Conservation (phyloP, 2,113 vertebrate species). For the Equus quagga region DNA sequence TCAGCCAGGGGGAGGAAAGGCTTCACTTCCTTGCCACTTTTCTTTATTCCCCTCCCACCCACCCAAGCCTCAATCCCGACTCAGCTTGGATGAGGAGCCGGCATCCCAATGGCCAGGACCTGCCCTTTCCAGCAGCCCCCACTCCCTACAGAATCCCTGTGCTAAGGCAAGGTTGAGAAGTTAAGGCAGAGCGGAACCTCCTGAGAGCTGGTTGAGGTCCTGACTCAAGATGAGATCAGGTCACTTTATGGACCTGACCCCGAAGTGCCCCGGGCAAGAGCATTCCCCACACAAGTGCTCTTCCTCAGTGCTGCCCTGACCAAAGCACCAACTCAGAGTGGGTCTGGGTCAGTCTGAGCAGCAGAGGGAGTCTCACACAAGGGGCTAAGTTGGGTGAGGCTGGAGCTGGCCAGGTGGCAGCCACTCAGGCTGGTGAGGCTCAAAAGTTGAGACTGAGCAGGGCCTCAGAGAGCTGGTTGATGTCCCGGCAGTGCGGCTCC, state of each 20-base stretch:
- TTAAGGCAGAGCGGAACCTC: slow-evolving; percentile 84
- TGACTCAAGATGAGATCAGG: slow-evolving; percentile 58
- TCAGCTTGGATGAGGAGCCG: not conserved
- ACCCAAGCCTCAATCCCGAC: not conserved
- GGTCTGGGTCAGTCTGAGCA: slow-evolving; percentile 37
- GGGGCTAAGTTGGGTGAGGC: not conserved
- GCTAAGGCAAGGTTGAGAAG: slow-evolving; percentile 57
- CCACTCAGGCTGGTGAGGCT: slow-evolving; percentile 35
- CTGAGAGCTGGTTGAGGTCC: slow-evolving; percentile 87
- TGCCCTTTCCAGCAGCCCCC: not conserved
- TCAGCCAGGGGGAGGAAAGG: not conserved
- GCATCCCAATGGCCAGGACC: not conserved
- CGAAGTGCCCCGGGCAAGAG: slow-evolving; percentile 2
- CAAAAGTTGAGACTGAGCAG: slow-evolving; percentile 88
- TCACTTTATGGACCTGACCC: slow-evolving; percentile 24
- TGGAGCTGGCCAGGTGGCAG: not conserved
- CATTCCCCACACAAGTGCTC: not conserved
- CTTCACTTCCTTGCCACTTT: not conserved
- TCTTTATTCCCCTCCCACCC: not conserved
- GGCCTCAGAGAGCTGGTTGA: slow-evolving; percentile 90
- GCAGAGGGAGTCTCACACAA: slow-evolving; percentile 43
- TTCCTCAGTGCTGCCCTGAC: not conserved
- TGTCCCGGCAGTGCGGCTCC: slow-evolving; percentile 87
- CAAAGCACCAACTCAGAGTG: slow-evolving; percentile 36
- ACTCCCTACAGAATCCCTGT: slow-evolving; percentile 19